phyloP scores from a whole-genome alignment of 2,888 invertebrate species.

The Hipparchia semele region DNA sequence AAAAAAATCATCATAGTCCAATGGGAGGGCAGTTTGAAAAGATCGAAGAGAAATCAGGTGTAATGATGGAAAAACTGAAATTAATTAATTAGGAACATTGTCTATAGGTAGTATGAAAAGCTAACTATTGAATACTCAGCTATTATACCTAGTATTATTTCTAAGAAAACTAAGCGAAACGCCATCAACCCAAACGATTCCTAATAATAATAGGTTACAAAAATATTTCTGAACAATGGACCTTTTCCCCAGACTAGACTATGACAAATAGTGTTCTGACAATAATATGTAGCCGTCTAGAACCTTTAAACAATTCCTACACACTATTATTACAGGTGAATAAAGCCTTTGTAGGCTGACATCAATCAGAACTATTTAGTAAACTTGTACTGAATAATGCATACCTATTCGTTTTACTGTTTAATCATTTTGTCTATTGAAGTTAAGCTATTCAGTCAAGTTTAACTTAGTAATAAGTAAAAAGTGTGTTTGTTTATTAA shows the following conservation, averaged over 20 bases:
- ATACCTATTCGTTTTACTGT: no score
- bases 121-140: not conserved
- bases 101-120: not conserved
- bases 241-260: slow-evolving; percentile 13
- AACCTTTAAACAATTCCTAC: not conserved
- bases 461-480: no score
- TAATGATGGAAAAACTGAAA: no score
- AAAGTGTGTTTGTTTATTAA: no score
- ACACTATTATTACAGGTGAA: slow-evolving; percentile 6
- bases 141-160: not conserved
- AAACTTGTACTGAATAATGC: not conserved
- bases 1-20: no score
- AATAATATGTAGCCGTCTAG: not conserved
- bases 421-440: no score
- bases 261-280: slow-evolving; percentile 15
- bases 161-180: not conserved
- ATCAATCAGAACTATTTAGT: slow-evolving; percentile 1
- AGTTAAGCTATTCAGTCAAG: no score
- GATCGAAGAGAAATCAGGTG: no score
- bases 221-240: slow-evolving; percentile 13
- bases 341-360: not conserved
- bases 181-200: not conserved
- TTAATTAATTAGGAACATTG: no score
- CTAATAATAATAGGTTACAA: not conserved
- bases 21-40: no score